Evolutionary conservation across 1,140 invertebrate species (phyloP).

Genomic region (Drosophila nigrodunni): DNA sequence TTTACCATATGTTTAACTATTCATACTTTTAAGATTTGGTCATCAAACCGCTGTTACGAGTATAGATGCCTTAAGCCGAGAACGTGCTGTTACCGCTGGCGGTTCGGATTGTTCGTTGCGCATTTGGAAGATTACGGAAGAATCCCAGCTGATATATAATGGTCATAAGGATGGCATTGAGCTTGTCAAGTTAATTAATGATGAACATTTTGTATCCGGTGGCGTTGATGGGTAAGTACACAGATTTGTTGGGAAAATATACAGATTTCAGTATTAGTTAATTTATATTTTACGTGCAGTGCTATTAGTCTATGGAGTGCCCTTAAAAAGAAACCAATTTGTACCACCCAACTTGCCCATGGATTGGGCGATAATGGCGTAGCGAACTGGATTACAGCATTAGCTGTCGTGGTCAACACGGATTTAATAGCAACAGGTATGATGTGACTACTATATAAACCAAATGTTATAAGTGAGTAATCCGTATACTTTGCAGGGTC

Average conservation of each 20-base stretch:
- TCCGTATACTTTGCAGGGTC: constrained; percentile 88
- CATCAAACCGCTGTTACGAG: constrained; percentile 95
- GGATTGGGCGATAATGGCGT: constrained; percentile 87
- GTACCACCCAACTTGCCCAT: constrained; percentile 91
- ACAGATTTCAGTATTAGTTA: neutral
- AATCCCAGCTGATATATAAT: constrained; percentile 97
- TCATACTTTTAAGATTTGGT: constrained; percentile 88
- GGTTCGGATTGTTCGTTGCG: constrained; percentile 93
- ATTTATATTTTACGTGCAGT: constrained; percentile 71
- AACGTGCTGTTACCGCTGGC: constrained; percentile 95
- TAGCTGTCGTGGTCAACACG: constrained; percentile 92
- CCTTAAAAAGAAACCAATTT: constrained; percentile 95
- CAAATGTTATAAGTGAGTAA: neutral
- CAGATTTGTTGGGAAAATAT: neutral
- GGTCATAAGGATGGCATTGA: constrained; percentile 93
- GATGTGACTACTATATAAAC: neutral
- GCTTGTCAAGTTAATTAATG: constrained; percentile 94
- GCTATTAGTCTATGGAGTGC: constrained; percentile 94
- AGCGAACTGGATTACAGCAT: constrained; percentile 93
- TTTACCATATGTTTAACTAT: neutral
- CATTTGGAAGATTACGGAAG: constrained; percentile 98
- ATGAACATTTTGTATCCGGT: constrained; percentile 95
- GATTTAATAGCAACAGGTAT: constrained; percentile 95
- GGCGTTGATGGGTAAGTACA: constrained; percentile 92
- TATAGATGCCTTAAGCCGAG: constrained; percentile 94